Base-by-base conservation (phyloP, 2,797 vertebrate species). In the Protonibea diacanthus region DNA sequence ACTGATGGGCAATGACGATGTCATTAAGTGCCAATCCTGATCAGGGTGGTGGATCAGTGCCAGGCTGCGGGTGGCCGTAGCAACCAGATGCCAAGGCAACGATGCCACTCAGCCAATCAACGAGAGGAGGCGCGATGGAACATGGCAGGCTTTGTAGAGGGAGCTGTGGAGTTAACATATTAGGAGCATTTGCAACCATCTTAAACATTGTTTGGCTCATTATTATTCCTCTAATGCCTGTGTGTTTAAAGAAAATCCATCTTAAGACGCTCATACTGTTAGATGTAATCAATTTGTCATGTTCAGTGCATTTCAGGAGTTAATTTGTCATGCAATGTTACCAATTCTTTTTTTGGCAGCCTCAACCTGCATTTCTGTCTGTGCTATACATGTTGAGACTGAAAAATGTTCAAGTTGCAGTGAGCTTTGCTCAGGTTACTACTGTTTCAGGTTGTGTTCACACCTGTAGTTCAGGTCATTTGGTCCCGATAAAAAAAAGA, bases 1-100 rank as follows among this genome's bases (percentile, higher is more conserved):
- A 89, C 86, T 93, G 94, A 91, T 91, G 87, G 89, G 76, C 79
- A 74, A 86, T 87, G 88, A 90, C 92, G 91, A 93, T 91, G 92
- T 93, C 92, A 92, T 89, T 90, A 74, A 80, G 76, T 90, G 89
- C 83, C 91, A 91, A 86, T 92, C 88, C 89, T 88, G 86, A 93
- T 92, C 90, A 91, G 75, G 78, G 75, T 29, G 61, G 88, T 94
- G 94, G 91, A 92, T 81, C 76, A 11, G 79, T 76, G 92, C 91
- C 92, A 94, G 87, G 83, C 84, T 84, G 78, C 40, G 82, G 92
- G 88, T 90, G 90, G 89, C 89, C 79, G 66, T 85, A 84, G 85
- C 60, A 90, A 91, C 90, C 84, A 88, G 85, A 88, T 88, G 86
- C 88, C 93, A 87, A 77, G 83, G 86, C 90, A 90, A 88, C 88